Base-by-base conservation (phyloP, 2,797 vertebrate species). In the Helicolenus hilgendorfi region DNA sequence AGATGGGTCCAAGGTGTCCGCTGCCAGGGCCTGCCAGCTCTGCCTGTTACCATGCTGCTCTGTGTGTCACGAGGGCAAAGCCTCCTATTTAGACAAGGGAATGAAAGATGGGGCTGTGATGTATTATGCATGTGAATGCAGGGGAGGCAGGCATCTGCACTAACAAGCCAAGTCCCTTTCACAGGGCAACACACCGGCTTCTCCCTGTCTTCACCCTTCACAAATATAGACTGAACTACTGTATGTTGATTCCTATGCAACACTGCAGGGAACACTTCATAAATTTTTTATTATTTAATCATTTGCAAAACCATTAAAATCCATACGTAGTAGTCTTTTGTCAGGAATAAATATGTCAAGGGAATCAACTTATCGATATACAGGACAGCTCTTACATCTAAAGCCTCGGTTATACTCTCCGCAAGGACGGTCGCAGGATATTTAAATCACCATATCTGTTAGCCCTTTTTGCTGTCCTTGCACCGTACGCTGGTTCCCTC, bases 51-150 rank as follows among this genome's bases (percentile, higher is more conserved):
- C 84, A 74, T 38, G 83, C 92, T 90, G 92, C 88, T 88, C 77
- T 62, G 58, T 38, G 62, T 94, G 93, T 89, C 91, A 84, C 4
- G 31, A 78, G 91, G 90, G 80, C 84, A 76, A 49, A 77, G 84
- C 83, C 87, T 94, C 81, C 92, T 91, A 88, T 94, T 94, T 91
- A 95, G 94, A 95, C 89, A 90, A 87, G 93, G 79, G 88, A 94
- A 90, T 91, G 89, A 93, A 90, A 93, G 90, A 89, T 92, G 91
- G 81, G 55, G 8, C 79, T 45, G 89, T 73, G 72, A 94, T 95
- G 87, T 91, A 88, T 96, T 89, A 95, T 96, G 94, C 91, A 95
- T 96, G 93, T 88, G 86, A 91, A 94, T 82, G 91, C 74, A 89
- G 77, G 65, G 62, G 86, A 86, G 81, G 77, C 70, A 85, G 73